These are phyloP conservation scores for Scaptomyza flava DNA, from an alignment of 2,888 invertebrate species.

Conservation along the genomic window DNA sequence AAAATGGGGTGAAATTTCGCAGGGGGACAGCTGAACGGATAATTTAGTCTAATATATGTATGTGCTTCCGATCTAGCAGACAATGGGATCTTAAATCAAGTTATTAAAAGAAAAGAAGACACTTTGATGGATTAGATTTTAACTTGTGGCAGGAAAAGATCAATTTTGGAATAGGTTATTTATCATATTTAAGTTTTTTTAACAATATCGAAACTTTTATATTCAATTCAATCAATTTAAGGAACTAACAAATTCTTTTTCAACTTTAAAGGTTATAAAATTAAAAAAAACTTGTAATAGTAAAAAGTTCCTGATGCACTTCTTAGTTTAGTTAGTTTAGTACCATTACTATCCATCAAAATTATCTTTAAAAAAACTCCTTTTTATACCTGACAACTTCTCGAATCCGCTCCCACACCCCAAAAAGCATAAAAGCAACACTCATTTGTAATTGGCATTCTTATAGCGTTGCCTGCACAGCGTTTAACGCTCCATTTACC, in stretches of 20 bases:
- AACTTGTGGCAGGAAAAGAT: too few relatives aligned
- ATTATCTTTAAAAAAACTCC: background rate
- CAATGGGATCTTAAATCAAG: background rate
- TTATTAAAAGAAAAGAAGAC: background rate
- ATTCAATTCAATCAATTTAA: too few relatives aligned
- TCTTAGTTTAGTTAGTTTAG: too few relatives aligned
- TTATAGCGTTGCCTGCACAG: conserved; percentile 8
- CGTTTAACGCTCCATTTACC: conserved; percentile 47
- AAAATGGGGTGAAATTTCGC: conserved; percentile 49
- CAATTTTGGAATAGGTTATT: too few relatives aligned
- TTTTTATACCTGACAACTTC: background rate
- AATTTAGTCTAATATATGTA: background rate
- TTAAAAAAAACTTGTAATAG: too few relatives aligned
- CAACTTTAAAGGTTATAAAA: too few relatives aligned
- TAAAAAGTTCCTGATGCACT: too few relatives aligned
- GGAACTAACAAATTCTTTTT: too few relatives aligned
- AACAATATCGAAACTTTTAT: too few relatives aligned
- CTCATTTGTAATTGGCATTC: conserved; percentile 1
- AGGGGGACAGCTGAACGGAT: conserved; percentile 8
- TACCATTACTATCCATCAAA: too few relatives aligned
- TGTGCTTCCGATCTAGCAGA: conserved; percentile 7
- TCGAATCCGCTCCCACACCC: background rate
- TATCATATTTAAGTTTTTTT: too few relatives aligned
- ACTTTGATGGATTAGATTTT: background rate
- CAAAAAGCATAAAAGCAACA: background rate